A percentile compares a stretch with the other conserved stretches of the same genome.
phyloP scores from a whole-genome alignment of 2,888 invertebrate species.

The Oligia strigilis region DNA sequence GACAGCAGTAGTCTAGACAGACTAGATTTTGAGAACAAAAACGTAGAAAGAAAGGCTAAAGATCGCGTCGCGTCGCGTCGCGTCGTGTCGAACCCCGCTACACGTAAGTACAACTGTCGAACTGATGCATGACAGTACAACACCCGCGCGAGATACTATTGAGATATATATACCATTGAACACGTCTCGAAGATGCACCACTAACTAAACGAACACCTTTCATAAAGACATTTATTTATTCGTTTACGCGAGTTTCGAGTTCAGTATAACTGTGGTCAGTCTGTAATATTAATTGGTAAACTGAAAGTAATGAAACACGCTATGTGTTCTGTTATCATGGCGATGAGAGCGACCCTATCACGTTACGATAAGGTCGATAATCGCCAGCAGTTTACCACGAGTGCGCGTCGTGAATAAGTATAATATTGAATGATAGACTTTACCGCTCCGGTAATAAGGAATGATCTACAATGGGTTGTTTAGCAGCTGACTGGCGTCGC shows the following conservation, averaged over 20 bases:
- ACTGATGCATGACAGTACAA: neutral
- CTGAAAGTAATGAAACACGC: neutral
- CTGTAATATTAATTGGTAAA: slow-evolving; percentile 1
- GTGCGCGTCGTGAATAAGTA: slow-evolving; percentile 14
- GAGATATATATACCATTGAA: neutral
- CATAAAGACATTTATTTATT: neutral
- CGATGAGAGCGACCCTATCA: neutral
- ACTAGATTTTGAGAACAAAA: neutral
- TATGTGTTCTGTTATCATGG: neutral
- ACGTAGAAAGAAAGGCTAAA: neutral
- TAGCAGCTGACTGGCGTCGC: slow-evolving; percentile 7
- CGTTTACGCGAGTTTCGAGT: neutral
- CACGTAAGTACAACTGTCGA: neutral
- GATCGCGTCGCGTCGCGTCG: too few species aligned
- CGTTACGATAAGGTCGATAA: slow-evolving; percentile 14
- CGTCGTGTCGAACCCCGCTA: neutral
- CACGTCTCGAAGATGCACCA: neutral
- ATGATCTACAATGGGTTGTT: slow-evolving; percentile 15
- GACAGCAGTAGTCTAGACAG: neutral
- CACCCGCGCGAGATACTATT: neutral
- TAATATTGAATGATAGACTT: slow-evolving; percentile 30
- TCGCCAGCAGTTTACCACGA: slow-evolving; percentile 9
- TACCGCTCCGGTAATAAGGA: slow-evolving; percentile 29
- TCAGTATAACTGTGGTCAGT: neutral
- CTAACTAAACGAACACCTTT: neutral